A percentile compares a stretch with the other conserved stretches of the same genome.
These are phyloP conservation scores for Cinclus cinclus DNA, from an alignment of 2,113 vertebrate genomes.

Conservation along the genomic window DNA sequence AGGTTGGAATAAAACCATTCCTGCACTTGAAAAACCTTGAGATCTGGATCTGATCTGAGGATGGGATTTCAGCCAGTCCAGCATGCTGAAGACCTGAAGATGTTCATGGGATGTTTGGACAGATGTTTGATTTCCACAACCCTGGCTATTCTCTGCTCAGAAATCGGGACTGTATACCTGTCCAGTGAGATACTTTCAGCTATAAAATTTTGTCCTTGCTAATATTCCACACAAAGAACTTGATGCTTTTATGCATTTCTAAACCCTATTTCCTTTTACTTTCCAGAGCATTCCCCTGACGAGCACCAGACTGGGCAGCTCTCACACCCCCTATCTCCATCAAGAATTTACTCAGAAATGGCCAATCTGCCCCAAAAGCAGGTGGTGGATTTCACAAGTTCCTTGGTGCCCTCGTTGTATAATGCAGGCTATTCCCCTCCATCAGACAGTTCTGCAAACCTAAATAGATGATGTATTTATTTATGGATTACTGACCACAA, in stretches of 20 bases:
- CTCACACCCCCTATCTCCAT: accelerated
- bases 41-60: background rate
- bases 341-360: background rate
- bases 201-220: background rate
- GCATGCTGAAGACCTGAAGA: background rate
- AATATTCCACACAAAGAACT: background rate
- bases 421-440: background rate
- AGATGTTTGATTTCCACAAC: background rate
- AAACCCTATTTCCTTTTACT: background rate
- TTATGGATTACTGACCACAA: constrained; percentile 61
- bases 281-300: background rate
- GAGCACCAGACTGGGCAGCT: background rate
- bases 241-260: background rate
- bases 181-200: background rate
- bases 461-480: constrained; percentile 55
- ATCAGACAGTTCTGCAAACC: background rate
- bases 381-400: background rate
- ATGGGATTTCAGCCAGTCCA: background rate
- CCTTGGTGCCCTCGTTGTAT: background rate
- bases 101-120: background rate
- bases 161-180: background rate
- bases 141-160: background rate
- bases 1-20: background rate
- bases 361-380: background rate
- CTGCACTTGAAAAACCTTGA: background rate